A percentile compares a stretch with the other conserved stretches of the same genome.
phyloP scores from a whole-genome alignment of 1,140 invertebrate species.

The Spodoptera frugiperda region DNA sequence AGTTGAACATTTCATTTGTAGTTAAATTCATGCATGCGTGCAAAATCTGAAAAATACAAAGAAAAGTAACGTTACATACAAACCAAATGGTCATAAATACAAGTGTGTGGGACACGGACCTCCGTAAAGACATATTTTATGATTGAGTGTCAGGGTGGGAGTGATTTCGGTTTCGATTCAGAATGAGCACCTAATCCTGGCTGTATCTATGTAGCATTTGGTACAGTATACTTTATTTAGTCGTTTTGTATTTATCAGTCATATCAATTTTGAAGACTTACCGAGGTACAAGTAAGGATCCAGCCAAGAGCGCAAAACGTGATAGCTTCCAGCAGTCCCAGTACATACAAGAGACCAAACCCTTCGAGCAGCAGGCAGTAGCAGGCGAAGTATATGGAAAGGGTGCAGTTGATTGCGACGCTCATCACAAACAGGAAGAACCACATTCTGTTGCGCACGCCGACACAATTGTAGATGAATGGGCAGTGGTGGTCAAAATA shows the following conservation, averaged over 20 bases:
- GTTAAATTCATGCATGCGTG: slow-evolving; percentile 97
- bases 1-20: slow-evolving; percentile 97
- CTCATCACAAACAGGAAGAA: slow-evolving; percentile 96
- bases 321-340: slow-evolving; percentile 93
- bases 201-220: too few species aligned
- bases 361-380: slow-evolving; percentile 95
- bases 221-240: too few species aligned
- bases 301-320: slow-evolving; percentile 94
- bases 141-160: too few species aligned
- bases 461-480: slow-evolving; percentile 97
- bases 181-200: too few species aligned
- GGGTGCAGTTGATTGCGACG: slow-evolving; percentile 94
- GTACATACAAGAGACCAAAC: slow-evolving; percentile 92
- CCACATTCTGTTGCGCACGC: slow-evolving; percentile 94
- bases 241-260: too few species aligned
- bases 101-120: too few species aligned
- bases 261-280: slow-evolving; percentile 82
- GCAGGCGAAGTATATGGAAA: slow-evolving; percentile 95
- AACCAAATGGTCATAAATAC: not conserved
- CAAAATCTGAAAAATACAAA: slow-evolving; percentile 88
- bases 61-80: not conserved
- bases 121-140: too few species aligned
- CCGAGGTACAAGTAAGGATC: slow-evolving; percentile 95
- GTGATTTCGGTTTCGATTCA: too few species aligned
- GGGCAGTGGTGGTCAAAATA: slow-evolving; percentile 98